Evolutionary conservation across 2,113 vertebrate species (phyloP).

Genomic region (Origma solitaria): DNA sequence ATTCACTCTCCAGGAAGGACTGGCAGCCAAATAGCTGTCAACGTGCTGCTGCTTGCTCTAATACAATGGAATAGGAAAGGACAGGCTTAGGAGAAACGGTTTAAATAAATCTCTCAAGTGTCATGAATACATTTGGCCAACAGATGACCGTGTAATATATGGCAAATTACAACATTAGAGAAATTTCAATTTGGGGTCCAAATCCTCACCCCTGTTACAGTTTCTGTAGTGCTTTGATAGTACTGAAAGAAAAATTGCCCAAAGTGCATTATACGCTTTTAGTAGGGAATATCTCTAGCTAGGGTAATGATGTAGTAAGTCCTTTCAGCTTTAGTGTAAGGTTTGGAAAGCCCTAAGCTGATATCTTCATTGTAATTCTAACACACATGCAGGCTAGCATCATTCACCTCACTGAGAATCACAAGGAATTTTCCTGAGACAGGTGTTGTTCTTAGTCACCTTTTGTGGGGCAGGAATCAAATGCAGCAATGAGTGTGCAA

Average conservation of each 20-base stretch:
- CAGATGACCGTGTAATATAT: neutral
- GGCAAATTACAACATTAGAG: neutral
- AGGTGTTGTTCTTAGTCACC: neutral
- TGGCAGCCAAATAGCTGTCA: neutral
- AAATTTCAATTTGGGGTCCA: neutral
- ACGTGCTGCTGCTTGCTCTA: neutral
- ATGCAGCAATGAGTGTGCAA: neutral
- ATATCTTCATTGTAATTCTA: neutral
- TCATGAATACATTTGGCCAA: neutral
- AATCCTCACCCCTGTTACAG: neutral
- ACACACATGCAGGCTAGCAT: neutral
- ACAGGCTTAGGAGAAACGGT: neutral
- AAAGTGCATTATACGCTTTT: neutral
- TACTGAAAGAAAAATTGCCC: neutral
- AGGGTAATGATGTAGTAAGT: neutral
- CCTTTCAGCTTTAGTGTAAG: neutral
- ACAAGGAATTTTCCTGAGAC: neutral
- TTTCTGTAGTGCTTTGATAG: neutral
- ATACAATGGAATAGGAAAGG: neutral
- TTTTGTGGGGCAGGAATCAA: neutral
- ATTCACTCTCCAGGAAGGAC: neutral
- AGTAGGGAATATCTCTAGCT: neutral
- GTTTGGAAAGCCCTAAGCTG: neutral
- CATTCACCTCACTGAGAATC: neutral
- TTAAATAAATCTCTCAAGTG: neutral